Conservation (phyloP, 2,113 vertebrate genomes). For the Brevimyrus niger region DNA sequence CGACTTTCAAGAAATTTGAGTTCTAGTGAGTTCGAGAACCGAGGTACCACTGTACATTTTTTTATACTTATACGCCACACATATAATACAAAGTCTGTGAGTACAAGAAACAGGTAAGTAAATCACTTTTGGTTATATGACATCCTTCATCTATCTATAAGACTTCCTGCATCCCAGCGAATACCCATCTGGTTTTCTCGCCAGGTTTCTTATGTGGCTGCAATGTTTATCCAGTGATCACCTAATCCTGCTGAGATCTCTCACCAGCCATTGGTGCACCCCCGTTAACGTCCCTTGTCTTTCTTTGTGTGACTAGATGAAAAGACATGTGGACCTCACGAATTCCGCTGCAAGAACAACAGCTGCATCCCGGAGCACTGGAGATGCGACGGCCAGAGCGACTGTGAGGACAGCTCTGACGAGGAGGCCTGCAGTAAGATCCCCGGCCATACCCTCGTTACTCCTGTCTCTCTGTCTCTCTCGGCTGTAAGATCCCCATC, state of each 20-base stretch:
- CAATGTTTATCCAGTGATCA: not conserved
- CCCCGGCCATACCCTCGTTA: conserved; percentile 10
- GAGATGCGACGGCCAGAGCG: conserved; percentile 95
- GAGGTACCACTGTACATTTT: too few species aligned
- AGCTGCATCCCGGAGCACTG: conserved; percentile 98
- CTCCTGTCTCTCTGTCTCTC: not conserved
- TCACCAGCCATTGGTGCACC: conserved; percentile 58
- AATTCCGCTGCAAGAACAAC: conserved; percentile 96
- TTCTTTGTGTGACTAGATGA: conserved; percentile 78
- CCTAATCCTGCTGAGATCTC: conserved; percentile 42
- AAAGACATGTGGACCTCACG: conserved; percentile 95
- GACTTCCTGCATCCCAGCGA: not conserved
- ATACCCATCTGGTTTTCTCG: conserved; percentile 20
- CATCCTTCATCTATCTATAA: not conserved
- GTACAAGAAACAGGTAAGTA: not conserved
- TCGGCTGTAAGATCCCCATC: not conserved
- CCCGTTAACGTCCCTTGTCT: conserved; percentile 60
- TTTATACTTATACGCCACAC: not conserved
- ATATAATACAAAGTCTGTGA: not conserved
- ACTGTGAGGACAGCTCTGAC: conserved; percentile 95
- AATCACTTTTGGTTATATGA: not conserved
- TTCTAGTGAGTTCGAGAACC: too few species aligned
- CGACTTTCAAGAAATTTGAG: too few species aligned
- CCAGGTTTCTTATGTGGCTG: not conserved
- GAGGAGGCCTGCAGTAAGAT: conserved; percentile 97